Evolutionary conservation across 2,113 vertebrate genomes (phyloP), one percentile per base, ranked within the genome.

Genomic region (Ochotona curzoniae): DNA sequence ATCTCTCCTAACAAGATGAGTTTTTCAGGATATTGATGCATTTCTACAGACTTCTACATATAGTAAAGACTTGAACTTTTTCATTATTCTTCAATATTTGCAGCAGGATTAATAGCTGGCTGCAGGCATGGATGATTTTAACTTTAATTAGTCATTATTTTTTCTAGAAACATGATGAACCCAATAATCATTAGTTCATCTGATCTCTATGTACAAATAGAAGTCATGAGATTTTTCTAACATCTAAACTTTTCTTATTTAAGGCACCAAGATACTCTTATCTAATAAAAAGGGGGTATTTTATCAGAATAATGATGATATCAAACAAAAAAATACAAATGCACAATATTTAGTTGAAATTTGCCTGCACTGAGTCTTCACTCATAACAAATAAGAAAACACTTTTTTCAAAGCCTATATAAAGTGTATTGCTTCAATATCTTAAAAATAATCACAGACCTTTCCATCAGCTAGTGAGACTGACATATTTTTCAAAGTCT

Each of bases 21-120:
- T 7, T 79, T 38, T 83, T 73, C 2, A 38, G 35, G 75, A 44
- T 32, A 14, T 35, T 90, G 83, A 85, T 73, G 18, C 51, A 83
- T 86, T 93, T 38, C 38, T 94, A 79, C 2, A 88, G 63, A 25
- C 63, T 63, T 85, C 87, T 17, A 76, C 23, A 67, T 93, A 80
- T 70, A 60, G 60, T 70, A 7, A 49, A 92, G 95, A 71, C 7
- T 54, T 79, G 78, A 47, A 89, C 87, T 47, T 91, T 89, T 64
- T n/a, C 25, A 84, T 18, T 80, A 90, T 66, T 87, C 26, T 81
- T 66, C 38, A 83, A 74, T 74, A 92, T 76, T 96, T 95, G 32
- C 92, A 3, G 26, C 82, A 95, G n/a, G 78, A 95, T 97, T 91
- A 94, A 87, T 82, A 91, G 82, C 14, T 7, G 93, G 47, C 28